Evolutionary conservation across 2,797 vertebrate species (phyloP).

Genomic region (Muscicapa comitata): DNA sequence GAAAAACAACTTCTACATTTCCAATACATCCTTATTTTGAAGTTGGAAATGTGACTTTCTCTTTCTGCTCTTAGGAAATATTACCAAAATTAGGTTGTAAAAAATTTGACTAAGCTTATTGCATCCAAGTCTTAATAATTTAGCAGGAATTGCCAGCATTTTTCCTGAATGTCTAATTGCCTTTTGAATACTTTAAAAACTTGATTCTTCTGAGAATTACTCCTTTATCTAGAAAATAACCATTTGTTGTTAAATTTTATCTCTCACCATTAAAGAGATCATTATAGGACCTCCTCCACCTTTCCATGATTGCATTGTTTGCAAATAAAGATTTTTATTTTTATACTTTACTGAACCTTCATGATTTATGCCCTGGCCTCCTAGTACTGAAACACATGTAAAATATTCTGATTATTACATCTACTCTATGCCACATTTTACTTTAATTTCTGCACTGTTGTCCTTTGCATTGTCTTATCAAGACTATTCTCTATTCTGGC

Average conservation of each 20-base stretch:
- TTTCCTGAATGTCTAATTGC: neutral
- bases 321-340: slow-evolving; percentile 8
- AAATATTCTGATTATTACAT: neutral
- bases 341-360: neutral
- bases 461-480: neutral
- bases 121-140: neutral
- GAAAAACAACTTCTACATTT: neutral
- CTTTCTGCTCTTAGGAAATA: neutral
- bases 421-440: neutral
- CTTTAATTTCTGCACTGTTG: neutral
- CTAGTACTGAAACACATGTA: neutral
- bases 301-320: slow-evolving; percentile 7
- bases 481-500: neutral
- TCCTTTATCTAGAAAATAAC: slow-evolving; percentile 18
- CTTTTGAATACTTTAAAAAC: neutral
- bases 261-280: neutral
- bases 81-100: neutral
- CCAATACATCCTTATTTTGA: neutral
- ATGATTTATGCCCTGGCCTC: neutral
- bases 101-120: neutral
- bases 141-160: neutral
- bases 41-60: neutral
- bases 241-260: slow-evolving; percentile 11
- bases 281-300: slow-evolving; percentile 15
- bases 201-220: neutral